Conservation (phyloP, 1,140 invertebrate species). For the Neodiprion pinetum region DNA sequence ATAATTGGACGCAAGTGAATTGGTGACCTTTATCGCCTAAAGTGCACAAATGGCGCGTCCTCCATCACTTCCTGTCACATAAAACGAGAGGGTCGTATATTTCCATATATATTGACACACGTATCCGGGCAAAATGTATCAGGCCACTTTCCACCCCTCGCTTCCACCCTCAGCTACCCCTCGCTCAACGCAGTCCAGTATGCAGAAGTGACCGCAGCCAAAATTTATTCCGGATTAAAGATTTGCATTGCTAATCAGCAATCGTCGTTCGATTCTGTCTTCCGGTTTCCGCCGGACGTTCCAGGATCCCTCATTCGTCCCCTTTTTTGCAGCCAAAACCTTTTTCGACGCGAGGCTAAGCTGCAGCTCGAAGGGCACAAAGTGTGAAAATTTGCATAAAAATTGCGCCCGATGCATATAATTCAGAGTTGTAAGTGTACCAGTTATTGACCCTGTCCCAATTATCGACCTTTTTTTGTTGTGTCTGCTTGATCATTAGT, state of each 20-base stretch:
- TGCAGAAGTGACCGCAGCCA: conserved; percentile 20
- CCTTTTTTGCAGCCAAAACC: not conserved
- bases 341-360: not conserved
- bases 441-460: too few species aligned
- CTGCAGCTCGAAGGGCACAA: not conserved
- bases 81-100: conserved; percentile 16
- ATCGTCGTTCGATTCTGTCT: conserved; percentile 31
- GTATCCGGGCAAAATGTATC: not conserved
- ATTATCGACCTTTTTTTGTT: too few species aligned
- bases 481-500: too few species aligned
- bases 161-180: not conserved
- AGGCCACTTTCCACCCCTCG: not conserved
- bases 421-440: too few species aligned
- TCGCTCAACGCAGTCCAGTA: not conserved
- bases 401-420: too few species aligned
- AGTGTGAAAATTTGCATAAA: too few species aligned
- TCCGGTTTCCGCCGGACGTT: not conserved
- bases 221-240: conserved; percentile 26
- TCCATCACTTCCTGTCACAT: conserved; percentile 16
- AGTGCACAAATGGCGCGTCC: conserved; percentile 23
- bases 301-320: not conserved
- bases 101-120: conserved; percentile 16
- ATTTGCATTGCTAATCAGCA: conserved; percentile 39
- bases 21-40: conserved; percentile 26
- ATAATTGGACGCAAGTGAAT: conserved; percentile 32